Percentiles rank a stretch among this genome's conserved stretches.
Evolutionary conservation across 2,888 invertebrate genomes (phyloP).

Genomic region (Leucozona laternaria): DNA sequence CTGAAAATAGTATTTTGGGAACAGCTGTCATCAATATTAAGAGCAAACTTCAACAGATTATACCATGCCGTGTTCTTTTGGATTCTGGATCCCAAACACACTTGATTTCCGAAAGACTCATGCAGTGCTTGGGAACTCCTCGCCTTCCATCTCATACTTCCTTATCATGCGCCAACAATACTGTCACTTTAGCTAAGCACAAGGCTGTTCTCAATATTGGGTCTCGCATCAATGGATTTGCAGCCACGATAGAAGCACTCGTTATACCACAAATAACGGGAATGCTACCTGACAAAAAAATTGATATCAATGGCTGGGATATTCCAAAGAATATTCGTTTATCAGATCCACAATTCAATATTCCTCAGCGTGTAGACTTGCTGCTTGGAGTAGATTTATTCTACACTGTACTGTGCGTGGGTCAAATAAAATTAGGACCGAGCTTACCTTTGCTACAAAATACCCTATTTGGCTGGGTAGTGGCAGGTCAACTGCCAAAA

Average conservation of each 20-base stretch:
- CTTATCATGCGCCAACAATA: not conserved
- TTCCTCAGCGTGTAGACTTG: too few relatives aligned
- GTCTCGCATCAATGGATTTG: not conserved
- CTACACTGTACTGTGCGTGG: too few relatives aligned
- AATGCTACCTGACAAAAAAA: not conserved
- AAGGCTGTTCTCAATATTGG: not conserved
- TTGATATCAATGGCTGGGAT: not conserved
- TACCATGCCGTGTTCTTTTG: conserved; percentile 42
- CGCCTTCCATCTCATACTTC: not conserved
- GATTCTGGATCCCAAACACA: conserved; percentile 41
- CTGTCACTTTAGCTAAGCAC: not conserved
- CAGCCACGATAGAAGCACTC: not conserved
- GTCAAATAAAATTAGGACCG: too few relatives aligned
- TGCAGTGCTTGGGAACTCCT: too few relatives aligned
- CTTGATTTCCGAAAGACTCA: conserved; percentile 11
- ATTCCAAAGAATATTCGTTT: not conserved
- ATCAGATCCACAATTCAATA: not conserved
- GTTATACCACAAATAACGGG: not conserved
- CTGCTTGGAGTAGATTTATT: too few relatives aligned
- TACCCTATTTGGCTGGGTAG: too few relatives aligned
- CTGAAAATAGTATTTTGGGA: too few relatives aligned
- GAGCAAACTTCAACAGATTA: not conserved
- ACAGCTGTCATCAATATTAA: too few relatives aligned
- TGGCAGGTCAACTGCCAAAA: too few relatives aligned
- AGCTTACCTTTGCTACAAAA: too few relatives aligned